phyloP scores from a whole-genome alignment of 2,888 invertebrate genomes.

The Eucriotettix oculatus region DNA sequence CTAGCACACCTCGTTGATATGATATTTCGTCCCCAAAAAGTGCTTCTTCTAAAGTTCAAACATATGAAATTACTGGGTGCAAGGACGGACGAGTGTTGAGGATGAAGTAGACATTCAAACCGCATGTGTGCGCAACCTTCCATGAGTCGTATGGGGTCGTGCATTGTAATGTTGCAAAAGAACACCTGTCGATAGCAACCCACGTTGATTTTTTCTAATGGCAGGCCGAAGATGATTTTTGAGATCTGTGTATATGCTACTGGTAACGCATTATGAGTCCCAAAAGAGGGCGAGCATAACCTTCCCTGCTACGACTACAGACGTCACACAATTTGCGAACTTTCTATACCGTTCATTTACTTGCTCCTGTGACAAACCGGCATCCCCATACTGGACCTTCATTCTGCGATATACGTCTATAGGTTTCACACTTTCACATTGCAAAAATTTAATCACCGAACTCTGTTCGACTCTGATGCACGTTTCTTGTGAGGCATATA shows the following conservation, averaged over 20 bases:
- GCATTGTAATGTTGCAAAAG: too few relatives aligned
- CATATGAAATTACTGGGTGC: not conserved
- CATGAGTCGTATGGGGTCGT: not conserved
- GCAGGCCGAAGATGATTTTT: too few relatives aligned
- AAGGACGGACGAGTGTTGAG: not conserved
- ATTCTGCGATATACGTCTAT: not conserved
- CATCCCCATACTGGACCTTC: not conserved
- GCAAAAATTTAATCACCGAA: not conserved
- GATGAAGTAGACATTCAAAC: not conserved
- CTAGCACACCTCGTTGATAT: not conserved
- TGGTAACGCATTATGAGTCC: not conserved
- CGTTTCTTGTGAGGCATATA: not conserved
- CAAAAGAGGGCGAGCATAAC: not conserved
- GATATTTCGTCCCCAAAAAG: not conserved
- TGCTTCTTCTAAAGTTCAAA: not conserved
- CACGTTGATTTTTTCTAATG: too few relatives aligned
- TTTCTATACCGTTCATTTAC: not conserved
- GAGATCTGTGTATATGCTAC: not conserved
- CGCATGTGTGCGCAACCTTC: not conserved
- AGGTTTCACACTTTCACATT: not conserved
- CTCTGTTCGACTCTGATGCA: not conserved
- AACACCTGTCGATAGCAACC: too few relatives aligned
- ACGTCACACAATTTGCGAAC: not conserved
- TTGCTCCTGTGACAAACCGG: not conserved
- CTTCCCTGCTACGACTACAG: not conserved